Conservation (phyloP, 2,888 invertebrate genomes). For the Ischnus inquisitorius region DNA sequence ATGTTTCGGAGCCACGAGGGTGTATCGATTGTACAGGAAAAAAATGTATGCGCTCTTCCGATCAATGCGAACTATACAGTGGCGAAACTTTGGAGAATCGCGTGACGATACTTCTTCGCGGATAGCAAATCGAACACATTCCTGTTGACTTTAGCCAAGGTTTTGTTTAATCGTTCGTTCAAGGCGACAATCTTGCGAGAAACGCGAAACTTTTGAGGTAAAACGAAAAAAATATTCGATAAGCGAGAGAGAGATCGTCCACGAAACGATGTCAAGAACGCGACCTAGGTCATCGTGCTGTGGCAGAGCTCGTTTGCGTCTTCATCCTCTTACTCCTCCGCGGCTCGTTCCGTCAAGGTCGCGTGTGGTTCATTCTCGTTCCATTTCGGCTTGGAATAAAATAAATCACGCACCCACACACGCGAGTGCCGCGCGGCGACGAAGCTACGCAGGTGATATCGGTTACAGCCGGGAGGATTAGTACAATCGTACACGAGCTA, state of each 20-base stretch:
- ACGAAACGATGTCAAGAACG: conserved; percentile 68
- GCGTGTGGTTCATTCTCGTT: conserved; percentile 17
- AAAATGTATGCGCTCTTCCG: no score
- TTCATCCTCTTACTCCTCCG: conserved; percentile 6
- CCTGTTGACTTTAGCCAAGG: no score
- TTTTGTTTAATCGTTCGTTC: no score
- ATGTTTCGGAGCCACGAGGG: not conserved
- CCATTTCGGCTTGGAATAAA: conserved; percentile 28
- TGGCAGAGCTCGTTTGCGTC: not conserved
- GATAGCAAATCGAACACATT: not conserved
- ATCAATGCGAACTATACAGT: not conserved
- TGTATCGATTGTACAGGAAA: not conserved
- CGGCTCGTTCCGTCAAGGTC: conserved; percentile 32
- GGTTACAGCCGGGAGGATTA: not conserved
- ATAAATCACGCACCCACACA: conserved; percentile 33
- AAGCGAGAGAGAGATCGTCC: not conserved
- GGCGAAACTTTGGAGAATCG: conserved; percentile 4
- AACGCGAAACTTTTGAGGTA: no score
- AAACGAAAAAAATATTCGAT: conserved; percentile 10
- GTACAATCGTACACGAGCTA: not conserved
- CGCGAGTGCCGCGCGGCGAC: no score
- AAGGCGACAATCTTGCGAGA: not conserved
- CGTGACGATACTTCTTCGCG: not conserved
- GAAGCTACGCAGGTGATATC: not conserved
- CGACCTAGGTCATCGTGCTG: conserved; percentile 52